Conservation (phyloP, 2,797 vertebrate species). For the Phalloptychus januarius region DNA sequence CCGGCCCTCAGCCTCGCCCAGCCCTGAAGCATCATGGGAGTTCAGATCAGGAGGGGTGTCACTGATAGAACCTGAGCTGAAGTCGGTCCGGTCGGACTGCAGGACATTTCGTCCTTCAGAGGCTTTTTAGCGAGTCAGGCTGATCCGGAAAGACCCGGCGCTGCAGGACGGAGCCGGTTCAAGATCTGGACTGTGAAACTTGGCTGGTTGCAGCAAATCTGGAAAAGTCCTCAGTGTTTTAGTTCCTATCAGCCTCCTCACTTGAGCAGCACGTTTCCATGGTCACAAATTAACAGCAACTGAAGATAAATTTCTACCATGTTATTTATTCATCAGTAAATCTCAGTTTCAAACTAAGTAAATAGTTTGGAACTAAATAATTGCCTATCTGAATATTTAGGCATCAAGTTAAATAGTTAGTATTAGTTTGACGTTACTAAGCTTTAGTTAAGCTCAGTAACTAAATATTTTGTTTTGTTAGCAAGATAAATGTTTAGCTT, state of each 20-base stretch:
- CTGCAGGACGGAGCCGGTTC: slow-evolving; percentile 19
- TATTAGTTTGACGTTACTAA: no score
- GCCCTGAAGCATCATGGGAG: slow-evolving; percentile 48
- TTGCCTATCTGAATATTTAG: no score
- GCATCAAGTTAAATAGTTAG: not conserved
- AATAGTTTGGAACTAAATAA: not conserved
- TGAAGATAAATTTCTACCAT: no score
- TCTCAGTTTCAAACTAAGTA: no score
- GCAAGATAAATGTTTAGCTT: not conserved
- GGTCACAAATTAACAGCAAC: not conserved
- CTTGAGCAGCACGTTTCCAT: not conserved
- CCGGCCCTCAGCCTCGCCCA: slow-evolving; percentile 42
- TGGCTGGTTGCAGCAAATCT: not conserved
- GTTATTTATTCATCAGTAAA: no score
- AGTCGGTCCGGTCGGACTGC: not conserved
- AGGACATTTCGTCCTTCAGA: slow-evolving; percentile 5
- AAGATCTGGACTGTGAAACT: not conserved
- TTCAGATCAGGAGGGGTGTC: slow-evolving; percentile 6
- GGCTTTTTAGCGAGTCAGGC: not conserved
- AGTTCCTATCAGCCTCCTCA: not conserved
- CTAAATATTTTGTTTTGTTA: not conserved
- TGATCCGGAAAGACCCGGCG: slow-evolving; percentile 7
- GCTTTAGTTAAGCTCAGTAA: no score
- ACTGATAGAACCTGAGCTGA: slow-evolving; percentile 17
- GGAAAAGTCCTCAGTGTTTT: not conserved